Evolutionary conservation across 2,797 vertebrate genomes (phyloP), one percentile per base, ranked within the genome.

Genomic region (Kryptolebias ocellatus): DNA sequence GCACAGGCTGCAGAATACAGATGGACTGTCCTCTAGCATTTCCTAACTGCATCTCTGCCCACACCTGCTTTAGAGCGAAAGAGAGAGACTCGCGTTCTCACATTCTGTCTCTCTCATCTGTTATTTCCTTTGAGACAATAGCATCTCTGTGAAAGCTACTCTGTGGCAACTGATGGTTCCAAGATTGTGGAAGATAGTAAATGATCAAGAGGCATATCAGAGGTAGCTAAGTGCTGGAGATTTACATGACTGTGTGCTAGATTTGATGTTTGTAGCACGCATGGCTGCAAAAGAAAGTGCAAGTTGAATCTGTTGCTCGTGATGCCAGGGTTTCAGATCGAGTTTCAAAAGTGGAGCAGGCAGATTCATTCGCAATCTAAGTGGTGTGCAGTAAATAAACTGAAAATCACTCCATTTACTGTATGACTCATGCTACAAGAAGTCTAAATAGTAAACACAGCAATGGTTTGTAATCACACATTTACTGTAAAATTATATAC

Each of bases 1-100:
- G 80, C 80, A 67, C 84, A 85, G 79, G 63, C 87, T 79, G 83
- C 56, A 67, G 78, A 78, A 75, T 87, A 79, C 87, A 90, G 86
- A 90, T 86, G 77, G 87, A 86, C 72, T 18, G 28, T 79, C 84
- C 77, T 80, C 79, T 42, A 83, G 70, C 68, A 53, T 86, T 89
- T 90, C 78, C 86, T 80, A 72, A 52, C 70, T 74, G 73, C 80
- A 82, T 89, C 67, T 83, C 74, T 76, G 70, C 76, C 76, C 76
- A 85, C 89, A 87, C 86, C 89, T 88, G 84, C 70, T 76, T 82
- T 54, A 54, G 67, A 78, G 62, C 58, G 20, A 24, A 59, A 78
- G 62, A 60, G 60, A 78, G 67, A 78, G 78, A 65, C 63, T 6
- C 47, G 62, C 60, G 65, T 53, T 53, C 69, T 73, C 75, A 67